Conservation (phyloP, 2,797 vertebrate genomes). For the Syndactyla subalaris region DNA sequence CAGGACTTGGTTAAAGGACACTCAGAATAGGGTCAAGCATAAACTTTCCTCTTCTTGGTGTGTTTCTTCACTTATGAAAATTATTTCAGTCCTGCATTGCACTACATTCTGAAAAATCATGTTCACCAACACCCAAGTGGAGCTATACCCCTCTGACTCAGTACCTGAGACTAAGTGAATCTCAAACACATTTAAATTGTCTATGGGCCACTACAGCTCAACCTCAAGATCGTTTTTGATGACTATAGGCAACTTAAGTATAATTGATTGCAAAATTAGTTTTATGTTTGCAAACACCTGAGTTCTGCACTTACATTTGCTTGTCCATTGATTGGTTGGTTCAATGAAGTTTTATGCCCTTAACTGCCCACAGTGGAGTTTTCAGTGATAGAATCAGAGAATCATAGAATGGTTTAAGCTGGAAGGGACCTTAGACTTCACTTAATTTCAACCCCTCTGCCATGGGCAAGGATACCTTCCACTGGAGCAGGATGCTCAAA, state of each 20-base stretch:
- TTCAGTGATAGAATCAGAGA: neutral
- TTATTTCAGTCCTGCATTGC: neutral
- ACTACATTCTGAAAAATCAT: neutral
- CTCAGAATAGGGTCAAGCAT: neutral
- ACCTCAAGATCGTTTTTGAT: neutral
- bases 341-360: neutral
- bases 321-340: neutral
- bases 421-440: neutral
- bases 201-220: neutral
- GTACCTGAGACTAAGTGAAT: neutral
- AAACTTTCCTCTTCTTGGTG: neutral
- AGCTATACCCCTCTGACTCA: neutral
- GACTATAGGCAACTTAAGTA: neutral
- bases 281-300: neutral
- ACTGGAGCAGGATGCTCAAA: neutral
- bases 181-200: neutral
- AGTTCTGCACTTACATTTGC: neutral
- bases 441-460: neutral
- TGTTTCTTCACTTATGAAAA: neutral
- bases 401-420: neutral
- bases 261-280: neutral
- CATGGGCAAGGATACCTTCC: neutral
- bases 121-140: neutral
- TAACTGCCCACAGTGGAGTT: neutral
- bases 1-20: neutral